A percentile compares a stretch with the other conserved stretches of the same genome.
These are phyloP conservation scores for Formica selysi DNA, from an alignment of 1,140 invertebrate species.

Conservation along the genomic window DNA sequence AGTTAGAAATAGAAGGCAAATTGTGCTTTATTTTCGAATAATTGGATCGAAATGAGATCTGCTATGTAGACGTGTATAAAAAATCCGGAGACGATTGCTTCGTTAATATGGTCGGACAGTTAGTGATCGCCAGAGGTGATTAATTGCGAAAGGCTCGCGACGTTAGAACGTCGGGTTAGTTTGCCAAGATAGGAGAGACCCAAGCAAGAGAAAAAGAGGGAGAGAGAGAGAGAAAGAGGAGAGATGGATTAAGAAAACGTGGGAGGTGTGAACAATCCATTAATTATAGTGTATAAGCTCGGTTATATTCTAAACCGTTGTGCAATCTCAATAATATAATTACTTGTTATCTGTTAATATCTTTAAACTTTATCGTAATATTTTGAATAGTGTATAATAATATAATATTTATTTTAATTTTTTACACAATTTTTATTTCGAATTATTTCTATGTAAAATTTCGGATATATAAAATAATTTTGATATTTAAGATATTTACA, in stretches of 20 bases:
- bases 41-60: conserved; percentile 12
- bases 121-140: conserved; percentile 72
- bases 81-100: conserved; percentile 67
- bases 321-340: background rate
- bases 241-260: conserved; percentile 68
- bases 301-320: background rate
- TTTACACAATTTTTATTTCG: background rate
- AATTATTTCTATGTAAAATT: background rate
- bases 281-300: conserved; percentile 70
- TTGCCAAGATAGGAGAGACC: conserved; percentile 2
- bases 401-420: background rate
- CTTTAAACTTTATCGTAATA: background rate
- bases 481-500: background rate
- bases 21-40: conserved; percentile 13
- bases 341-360: background rate
- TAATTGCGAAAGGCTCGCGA: conserved; percentile 70
- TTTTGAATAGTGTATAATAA: background rate
- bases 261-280: conserved; percentile 78
- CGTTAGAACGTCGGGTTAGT: conserved; percentile 5
- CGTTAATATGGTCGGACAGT: conserved; percentile 69
- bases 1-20: background rate
- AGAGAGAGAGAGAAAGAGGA: background rate
- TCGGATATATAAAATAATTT: background rate
- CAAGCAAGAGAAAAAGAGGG: conserved; percentile 9
- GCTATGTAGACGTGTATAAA: background rate